Evolutionary conservation across 2,797 vertebrate species (phyloP).

Genomic region (Vireo griseus): DNA sequence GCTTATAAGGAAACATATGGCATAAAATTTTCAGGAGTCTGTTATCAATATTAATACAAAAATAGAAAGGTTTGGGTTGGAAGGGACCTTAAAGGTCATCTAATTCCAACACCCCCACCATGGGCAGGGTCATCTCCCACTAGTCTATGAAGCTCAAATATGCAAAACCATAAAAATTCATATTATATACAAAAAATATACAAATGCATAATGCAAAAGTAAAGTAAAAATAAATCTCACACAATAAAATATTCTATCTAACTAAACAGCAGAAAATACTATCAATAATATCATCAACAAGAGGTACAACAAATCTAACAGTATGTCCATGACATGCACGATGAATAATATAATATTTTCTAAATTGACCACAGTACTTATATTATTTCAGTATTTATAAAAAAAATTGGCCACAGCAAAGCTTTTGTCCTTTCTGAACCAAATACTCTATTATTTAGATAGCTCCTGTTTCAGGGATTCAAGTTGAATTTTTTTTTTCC

Average conservation of each 20-base stretch:
- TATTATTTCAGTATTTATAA: not conserved
- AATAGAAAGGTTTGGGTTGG: not conserved
- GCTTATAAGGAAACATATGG: not conserved
- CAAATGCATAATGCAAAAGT: not conserved
- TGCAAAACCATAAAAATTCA: not conserved
- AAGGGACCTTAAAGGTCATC: not conserved
- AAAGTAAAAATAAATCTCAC: not conserved
- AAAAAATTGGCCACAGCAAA: not conserved
- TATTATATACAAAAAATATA: not conserved
- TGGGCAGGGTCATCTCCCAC: not conserved
- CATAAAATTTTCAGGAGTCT: not conserved
- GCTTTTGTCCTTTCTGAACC: not conserved
- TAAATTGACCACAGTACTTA: not conserved
- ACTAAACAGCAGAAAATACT: not conserved
- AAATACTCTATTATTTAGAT: not conserved
- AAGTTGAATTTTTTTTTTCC: not conserved
- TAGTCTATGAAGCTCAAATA: not conserved
- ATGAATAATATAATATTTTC: not conserved
- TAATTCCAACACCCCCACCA: not conserved
- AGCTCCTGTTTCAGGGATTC: not conserved
- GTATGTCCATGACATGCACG: not conserved
- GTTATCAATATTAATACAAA: not conserved
- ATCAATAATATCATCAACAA: not conserved
- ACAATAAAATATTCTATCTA: not conserved
- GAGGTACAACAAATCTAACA: not conserved